phyloP scores from a whole-genome alignment of 2,888 invertebrate genomes.

The Trypoxylon attenuatum region DNA sequence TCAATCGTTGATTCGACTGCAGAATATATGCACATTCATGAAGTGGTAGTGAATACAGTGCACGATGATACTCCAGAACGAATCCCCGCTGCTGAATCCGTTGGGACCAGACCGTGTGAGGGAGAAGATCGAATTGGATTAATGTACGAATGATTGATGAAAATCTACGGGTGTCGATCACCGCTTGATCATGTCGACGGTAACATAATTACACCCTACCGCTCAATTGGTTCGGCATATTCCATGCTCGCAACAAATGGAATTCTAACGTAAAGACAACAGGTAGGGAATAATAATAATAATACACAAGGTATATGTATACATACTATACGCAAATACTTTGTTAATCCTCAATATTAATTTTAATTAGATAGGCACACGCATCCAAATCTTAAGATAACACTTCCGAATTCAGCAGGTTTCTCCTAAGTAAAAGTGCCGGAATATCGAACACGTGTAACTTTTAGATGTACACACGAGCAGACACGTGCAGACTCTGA shows the following conservation, averaged over 20 bases:
- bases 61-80: slow-evolving; percentile 19
- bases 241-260: too few species aligned
- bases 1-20: too few species aligned
- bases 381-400: slow-evolving; percentile 10
- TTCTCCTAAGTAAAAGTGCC: background rate
- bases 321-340: too few species aligned
- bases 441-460: background rate
- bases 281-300: too few species aligned
- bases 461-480: background rate
- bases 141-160: slow-evolving; percentile 52
- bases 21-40: background rate
- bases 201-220: slow-evolving; percentile 25
- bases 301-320: too few species aligned
- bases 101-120: slow-evolving; percentile 27
- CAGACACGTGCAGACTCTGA: background rate
- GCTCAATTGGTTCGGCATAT: too few species aligned
- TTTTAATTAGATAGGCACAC: too few species aligned
- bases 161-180: slow-evolving; percentile 12
- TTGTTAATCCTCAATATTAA: too few species aligned
- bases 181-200: background rate
- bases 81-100: slow-evolving; percentile 11
- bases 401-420: background rate
- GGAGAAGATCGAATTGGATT: slow-evolving; percentile 49
- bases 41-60: background rate
- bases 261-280: too few species aligned